Conservation (phyloP, 2,797 vertebrate species). For the Acanthopagrus latus region DNA sequence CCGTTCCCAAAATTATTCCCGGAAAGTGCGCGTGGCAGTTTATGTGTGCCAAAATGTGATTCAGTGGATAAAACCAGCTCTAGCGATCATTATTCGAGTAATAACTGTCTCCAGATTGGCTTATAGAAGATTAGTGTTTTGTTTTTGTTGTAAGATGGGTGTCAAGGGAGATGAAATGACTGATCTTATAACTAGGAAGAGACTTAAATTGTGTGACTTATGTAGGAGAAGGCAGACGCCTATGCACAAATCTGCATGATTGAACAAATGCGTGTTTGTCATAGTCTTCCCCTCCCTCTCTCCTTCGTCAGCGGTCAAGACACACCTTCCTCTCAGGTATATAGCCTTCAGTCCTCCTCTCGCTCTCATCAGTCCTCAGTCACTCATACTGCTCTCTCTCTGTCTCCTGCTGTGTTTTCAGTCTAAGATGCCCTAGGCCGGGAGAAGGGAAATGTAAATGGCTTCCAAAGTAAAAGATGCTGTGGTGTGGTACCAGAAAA, state of each 20-base stretch:
- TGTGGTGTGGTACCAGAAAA: slow-evolving; percentile 99
- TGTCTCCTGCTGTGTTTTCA: slow-evolving; percentile 78
- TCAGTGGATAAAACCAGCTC: slow-evolving; percentile 4
- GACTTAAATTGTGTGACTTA: background rate
- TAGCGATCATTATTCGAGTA: background rate
- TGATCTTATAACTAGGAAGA: background rate
- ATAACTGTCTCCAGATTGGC: background rate
- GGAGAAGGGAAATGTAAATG: slow-evolving; percentile 95
- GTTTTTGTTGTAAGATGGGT: slow-evolving; percentile 6
- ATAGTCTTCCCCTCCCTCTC: slow-evolving; percentile 10
- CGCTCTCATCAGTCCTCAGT: slow-evolving; percentile 30
- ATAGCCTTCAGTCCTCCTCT: slow-evolving; percentile 33
- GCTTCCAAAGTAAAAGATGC: slow-evolving; percentile 99
- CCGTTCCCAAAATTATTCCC: background rate
- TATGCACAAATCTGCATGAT: background rate
- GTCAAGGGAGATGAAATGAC: slow-evolving; percentile 11
- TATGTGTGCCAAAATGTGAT: slow-evolving; percentile 17
- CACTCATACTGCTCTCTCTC: slow-evolving; percentile 33
- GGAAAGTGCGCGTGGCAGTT: background rate
- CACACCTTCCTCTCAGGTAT: slow-evolving; percentile 72
- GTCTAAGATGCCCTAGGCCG: slow-evolving; percentile 92
- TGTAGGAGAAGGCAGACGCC: background rate
- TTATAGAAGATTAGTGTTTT: background rate
- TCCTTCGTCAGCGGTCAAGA: slow-evolving; percentile 34
- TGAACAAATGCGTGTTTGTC: background rate